Conservation (phyloP, 2,113 vertebrate genomes). For the Talpa occidentalis region DNA sequence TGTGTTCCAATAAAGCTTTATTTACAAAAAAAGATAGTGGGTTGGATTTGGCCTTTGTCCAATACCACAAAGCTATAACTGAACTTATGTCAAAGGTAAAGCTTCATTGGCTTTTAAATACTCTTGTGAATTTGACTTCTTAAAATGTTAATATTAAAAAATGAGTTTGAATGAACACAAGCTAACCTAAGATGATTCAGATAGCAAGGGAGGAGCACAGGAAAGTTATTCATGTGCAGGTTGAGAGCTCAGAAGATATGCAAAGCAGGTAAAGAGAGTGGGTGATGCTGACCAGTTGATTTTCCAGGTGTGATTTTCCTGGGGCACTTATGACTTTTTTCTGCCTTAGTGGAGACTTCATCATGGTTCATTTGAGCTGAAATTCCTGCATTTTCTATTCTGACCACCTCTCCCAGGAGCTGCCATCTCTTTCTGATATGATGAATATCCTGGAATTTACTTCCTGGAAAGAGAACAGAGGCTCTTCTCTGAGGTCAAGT, state of each 20-base stretch:
- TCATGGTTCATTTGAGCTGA: neutral
- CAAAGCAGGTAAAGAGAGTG: neutral
- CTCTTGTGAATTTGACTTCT: slow-evolving; percentile 51
- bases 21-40: slow-evolving; percentile 47
- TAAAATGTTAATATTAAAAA: slow-evolving; percentile 44
- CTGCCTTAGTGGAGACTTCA: neutral
- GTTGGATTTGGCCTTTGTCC: neutral
- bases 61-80: slow-evolving; percentile 33
- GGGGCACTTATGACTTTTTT: neutral
- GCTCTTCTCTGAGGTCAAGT: slow-evolving; percentile 32
- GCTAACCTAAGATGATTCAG: neutral
- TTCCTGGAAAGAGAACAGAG: slow-evolving; percentile 49
- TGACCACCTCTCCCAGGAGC: slow-evolving; percentile 1
- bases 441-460: slow-evolving; percentile 38
- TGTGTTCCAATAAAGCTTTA: neutral
- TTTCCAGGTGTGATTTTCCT: neutral
- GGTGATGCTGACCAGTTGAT: neutral
- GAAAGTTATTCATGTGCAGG: neutral
- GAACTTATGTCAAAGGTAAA: slow-evolving; percentile 9
- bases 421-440: slow-evolving; percentile 19
- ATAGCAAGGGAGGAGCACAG: neutral
- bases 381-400: neutral
- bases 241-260: neutral
- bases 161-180: neutral
- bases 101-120: slow-evolving; percentile 18